These are phyloP conservation scores for Heliconius charithonia DNA, from an alignment of 2,888 invertebrate genomes.

Conservation along the genomic window DNA sequence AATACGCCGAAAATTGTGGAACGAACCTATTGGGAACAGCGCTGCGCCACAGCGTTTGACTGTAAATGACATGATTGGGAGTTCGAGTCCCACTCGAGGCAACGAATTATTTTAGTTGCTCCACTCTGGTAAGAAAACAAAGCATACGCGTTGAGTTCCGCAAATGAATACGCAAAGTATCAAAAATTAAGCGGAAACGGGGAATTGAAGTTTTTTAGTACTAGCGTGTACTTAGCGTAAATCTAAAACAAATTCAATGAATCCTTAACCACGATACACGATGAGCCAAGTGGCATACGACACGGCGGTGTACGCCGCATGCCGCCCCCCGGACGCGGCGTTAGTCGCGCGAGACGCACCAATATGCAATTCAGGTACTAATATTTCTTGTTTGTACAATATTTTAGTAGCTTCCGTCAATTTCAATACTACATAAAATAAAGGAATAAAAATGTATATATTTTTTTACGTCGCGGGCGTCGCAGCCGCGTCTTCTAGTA, in stretches of 20 bases:
- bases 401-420: too few species aligned
- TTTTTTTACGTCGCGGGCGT: too few species aligned
- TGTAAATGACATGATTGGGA: neutral
- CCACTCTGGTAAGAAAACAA: neutral
- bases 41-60: neutral
- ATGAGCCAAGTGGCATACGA: conserved; percentile 93
- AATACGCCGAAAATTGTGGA: too few species aligned
- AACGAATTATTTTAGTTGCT: neutral
- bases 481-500: too few species aligned
- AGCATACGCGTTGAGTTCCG: neutral
- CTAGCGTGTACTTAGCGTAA: neutral
- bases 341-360: conserved; percentile 91
- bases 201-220: neutral
- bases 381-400: conserved; percentile 23
- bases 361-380: conserved; percentile 96
- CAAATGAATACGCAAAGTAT: neutral
- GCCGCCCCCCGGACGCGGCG: conserved; percentile 90
- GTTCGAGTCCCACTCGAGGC: neutral
- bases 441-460: too few species aligned
- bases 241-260: conserved; percentile 6
- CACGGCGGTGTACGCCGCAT: conserved; percentile 91
- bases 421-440: too few species aligned
- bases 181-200: neutral
- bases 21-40: too few species aligned
- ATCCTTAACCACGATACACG: conserved; percentile 85